Evolutionary conservation across 2,113 vertebrate species (phyloP).

Genomic region (Natator depressus): DNA sequence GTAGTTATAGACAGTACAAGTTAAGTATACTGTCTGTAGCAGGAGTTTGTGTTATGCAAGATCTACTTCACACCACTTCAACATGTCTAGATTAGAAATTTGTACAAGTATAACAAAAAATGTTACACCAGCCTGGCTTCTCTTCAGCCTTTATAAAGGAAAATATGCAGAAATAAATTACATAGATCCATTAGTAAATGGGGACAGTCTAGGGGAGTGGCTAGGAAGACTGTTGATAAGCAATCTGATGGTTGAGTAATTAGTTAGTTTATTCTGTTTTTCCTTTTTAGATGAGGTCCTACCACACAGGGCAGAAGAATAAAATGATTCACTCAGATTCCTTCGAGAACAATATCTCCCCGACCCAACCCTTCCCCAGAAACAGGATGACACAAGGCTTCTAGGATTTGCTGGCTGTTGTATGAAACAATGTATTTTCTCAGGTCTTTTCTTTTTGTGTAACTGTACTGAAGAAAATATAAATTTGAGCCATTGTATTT

Average conservation of each 20-base stretch:
- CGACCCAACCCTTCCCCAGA: rapidly evolving
- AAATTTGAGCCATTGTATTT: background rate
- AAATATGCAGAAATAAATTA: background rate
- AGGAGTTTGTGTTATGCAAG: background rate
- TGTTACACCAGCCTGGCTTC: background rate
- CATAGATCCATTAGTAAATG: background rate
- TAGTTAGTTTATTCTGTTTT: background rate
- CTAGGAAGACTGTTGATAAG: background rate
- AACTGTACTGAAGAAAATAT: background rate
- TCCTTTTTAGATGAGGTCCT: background rate
- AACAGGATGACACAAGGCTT: rapidly evolving
- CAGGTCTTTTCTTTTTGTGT: rapidly evolving
- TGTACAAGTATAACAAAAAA: background rate
- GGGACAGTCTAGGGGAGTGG: background rate
- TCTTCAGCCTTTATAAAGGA: background rate
- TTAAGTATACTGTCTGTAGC: background rate
- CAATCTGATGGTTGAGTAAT: background rate
- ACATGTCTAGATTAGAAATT: background rate
- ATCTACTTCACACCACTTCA: background rate
- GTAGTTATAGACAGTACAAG: too few relatives aligned
- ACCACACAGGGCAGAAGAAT: background rate
- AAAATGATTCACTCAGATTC: background rate
- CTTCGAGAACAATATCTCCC: background rate
- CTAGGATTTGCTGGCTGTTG: background rate
- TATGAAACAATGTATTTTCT: rapidly evolving